Conservation (phyloP, 2,113 vertebrate genomes). For the Sylvia atricapilla region DNA sequence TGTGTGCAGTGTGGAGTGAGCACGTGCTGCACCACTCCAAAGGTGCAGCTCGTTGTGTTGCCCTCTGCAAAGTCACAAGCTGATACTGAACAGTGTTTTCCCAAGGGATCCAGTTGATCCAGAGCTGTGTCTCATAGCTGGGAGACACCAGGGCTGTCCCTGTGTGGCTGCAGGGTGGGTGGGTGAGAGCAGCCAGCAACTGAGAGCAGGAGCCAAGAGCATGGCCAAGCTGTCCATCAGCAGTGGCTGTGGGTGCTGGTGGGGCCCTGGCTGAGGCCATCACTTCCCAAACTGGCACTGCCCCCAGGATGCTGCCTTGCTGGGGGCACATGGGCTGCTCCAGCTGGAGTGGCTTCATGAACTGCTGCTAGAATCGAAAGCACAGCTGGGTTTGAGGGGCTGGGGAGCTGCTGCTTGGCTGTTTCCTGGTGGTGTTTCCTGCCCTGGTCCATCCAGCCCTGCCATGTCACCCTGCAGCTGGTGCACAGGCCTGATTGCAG, state of each 20-base stretch:
- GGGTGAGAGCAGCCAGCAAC: not conserved
- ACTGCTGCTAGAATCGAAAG: not conserved
- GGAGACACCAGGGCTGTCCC: not conserved
- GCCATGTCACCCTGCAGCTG: not conserved
- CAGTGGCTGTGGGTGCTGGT: not conserved
- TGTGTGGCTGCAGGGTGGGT: fast-evolving
- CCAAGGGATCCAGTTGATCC: not conserved
- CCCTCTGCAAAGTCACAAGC: not conserved
- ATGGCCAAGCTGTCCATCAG: fast-evolving
- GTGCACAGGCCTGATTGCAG: fast-evolving
- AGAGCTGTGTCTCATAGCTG: not conserved
- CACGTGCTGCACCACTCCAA: fast-evolving
- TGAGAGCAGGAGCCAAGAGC: not conserved
- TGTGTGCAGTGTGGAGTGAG: fast-evolving
- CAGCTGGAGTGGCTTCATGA: not conserved
- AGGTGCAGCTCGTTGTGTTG: not conserved
- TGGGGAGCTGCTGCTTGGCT: not conserved
- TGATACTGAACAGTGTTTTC: not conserved
- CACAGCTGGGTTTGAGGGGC: not conserved
- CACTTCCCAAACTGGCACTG: not conserved
- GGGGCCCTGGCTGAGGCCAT: not conserved
- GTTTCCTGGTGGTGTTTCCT: not conserved
- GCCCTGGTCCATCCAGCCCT: not conserved
- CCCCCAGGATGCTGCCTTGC: not conserved
- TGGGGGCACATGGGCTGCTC: not conserved